Evolutionary conservation across 2,888 invertebrate species (phyloP).

Genomic region (Amiota minor): DNA sequence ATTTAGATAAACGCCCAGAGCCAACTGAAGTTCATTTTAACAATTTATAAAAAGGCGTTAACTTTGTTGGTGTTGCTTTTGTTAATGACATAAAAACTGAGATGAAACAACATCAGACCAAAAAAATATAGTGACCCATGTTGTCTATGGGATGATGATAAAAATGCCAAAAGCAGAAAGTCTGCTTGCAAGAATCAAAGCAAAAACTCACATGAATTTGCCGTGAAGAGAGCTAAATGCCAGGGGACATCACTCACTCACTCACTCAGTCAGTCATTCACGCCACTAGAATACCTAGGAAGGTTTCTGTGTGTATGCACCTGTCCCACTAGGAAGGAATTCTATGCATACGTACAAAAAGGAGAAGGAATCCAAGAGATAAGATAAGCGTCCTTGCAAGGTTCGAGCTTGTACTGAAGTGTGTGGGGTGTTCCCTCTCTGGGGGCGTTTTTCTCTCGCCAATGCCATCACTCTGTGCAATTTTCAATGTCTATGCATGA

Average conservation of each 20-base stretch:
- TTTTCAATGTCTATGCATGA: no score
- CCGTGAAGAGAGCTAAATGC: background rate
- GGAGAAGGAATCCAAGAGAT: no score
- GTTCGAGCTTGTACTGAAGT: no score
- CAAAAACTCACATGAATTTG: background rate
- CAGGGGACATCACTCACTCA: background rate
- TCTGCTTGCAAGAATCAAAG: slow-evolving; percentile 4
- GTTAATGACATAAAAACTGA: slow-evolving; percentile 2
- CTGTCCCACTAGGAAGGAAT: background rate
- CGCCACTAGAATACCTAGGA: background rate
- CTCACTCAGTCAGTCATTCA: slow-evolving; percentile 9
- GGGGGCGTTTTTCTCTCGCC: no score
- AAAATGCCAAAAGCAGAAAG: slow-evolving; percentile 15
- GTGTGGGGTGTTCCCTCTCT: no score
- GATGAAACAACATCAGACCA: background rate
- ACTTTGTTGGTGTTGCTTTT: background rate
- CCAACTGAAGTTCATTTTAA: slow-evolving; percentile 5
- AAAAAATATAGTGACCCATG: background rate
- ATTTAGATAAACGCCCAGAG: slow-evolving; percentile 14
- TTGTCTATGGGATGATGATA: no score
- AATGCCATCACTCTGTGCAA: no score
- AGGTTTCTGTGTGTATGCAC: background rate
- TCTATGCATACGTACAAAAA: background rate
- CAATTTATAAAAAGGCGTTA: slow-evolving; percentile 18
- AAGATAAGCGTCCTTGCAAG: no score